phyloP scores from a whole-genome alignment of 64 coral and sea anemone genomes.

The Dendrophyllia cribrosa region DNA sequence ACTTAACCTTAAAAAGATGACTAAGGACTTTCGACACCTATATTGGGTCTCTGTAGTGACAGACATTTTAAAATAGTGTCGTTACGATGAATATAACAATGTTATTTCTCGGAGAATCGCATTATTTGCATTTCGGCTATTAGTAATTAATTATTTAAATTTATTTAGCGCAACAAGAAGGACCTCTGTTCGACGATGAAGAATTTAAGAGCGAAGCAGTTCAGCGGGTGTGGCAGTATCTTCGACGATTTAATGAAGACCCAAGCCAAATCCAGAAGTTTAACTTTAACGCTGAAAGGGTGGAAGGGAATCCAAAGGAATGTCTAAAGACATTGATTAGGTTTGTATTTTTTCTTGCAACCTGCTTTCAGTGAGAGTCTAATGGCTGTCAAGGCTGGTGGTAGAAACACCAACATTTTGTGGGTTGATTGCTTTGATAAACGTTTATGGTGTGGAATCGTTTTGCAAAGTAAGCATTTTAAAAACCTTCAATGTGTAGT shows the following conservation, averaged over 20 bases:
- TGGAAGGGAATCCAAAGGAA: background rate
- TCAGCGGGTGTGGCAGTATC: constrained; percentile 70
- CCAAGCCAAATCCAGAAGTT: constrained; percentile 47
- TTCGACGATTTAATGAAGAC: constrained; percentile 27
- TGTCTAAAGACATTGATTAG: constrained; percentile 42
- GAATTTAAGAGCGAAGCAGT: constrained; percentile 63
- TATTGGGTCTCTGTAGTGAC: too few relatives aligned
- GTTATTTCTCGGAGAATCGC: too few relatives aligned
- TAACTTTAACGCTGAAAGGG: constrained; percentile 10
- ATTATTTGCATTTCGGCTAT: background rate
- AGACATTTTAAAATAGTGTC: too few relatives aligned
- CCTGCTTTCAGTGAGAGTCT: background rate
- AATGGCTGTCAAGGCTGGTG: background rate
- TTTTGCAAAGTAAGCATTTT: too few relatives aligned
- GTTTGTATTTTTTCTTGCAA: background rate
- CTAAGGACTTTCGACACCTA: too few relatives aligned
- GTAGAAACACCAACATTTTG: too few relatives aligned
- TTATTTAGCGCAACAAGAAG: background rate
- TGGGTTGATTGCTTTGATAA: too few relatives aligned
- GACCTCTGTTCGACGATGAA: constrained; percentile 44
- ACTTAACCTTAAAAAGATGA: too few relatives aligned
- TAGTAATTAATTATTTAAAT: background rate
- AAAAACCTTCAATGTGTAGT: too few relatives aligned
- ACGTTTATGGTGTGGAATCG: too few relatives aligned
- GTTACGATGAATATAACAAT: too few relatives aligned